These are phyloP conservation scores for Manacus vitellinus DNA, from an alignment of 2,113 vertebrate genomes.

Conservation along the genomic window DNA sequence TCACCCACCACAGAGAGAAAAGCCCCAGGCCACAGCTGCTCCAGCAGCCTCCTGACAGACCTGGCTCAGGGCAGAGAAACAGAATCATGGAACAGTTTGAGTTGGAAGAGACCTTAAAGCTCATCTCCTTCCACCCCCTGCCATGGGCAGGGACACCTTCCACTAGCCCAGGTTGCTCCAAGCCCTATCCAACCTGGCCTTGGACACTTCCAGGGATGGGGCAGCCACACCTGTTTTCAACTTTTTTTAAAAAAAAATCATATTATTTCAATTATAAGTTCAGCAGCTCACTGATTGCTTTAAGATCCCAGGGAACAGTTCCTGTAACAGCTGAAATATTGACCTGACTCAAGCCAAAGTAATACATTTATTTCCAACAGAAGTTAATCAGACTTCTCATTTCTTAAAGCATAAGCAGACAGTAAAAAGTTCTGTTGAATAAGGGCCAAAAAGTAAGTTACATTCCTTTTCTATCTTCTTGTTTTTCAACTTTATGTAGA, in stretches of 20 bases:
- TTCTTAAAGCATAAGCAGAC: neutral
- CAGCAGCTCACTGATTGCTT: neutral
- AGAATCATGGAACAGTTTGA: neutral
- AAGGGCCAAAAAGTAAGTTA: neutral
- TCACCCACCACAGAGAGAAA: neutral
- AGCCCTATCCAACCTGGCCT: neutral
- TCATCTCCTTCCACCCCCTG: neutral
- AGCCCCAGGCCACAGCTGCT: neutral
- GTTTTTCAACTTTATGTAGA: neutral
- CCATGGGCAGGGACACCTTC: neutral
- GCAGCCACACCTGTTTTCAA: neutral
- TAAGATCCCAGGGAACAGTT: neutral
- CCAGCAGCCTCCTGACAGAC: neutral
- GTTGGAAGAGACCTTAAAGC: neutral
- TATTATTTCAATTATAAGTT: neutral
- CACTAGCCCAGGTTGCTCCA: neutral
- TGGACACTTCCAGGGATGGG: neutral
- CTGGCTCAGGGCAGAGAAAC: neutral
- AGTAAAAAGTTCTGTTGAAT: neutral
- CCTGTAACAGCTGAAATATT: neutral
- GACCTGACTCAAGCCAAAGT: neutral
- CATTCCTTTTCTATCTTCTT: neutral
- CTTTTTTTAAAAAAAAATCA: accelerated
- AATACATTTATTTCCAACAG: neutral
- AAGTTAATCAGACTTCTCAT: neutral